A percentile compares a stretch with the other conserved stretches of the same genome.
phyloP scores from a whole-genome alignment of 2,888 invertebrate species.

The Acanthococcus lagerstroemiae region DNA sequence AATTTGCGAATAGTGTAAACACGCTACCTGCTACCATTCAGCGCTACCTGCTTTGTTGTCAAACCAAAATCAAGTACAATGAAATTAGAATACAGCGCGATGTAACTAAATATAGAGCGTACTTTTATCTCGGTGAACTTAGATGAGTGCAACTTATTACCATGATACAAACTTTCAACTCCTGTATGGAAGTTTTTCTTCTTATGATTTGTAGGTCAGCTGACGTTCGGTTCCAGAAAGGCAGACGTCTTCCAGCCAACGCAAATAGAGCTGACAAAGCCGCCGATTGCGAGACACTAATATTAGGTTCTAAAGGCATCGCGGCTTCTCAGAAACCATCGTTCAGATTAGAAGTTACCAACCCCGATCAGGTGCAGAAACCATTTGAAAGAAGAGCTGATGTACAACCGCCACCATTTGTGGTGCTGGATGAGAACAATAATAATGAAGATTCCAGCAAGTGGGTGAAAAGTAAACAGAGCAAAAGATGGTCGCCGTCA shows the following conservation, averaged over 20 bases:
- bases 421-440: conserved; percentile 18
- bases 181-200: not conserved
- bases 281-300: not conserved
- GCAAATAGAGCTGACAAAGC: not conserved
- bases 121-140: too few relatives aligned
- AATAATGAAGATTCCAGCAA: not conserved
- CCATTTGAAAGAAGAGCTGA: conserved; percentile 2
- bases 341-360: conserved; percentile 22
- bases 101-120: too few relatives aligned
- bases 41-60: too few relatives aligned
- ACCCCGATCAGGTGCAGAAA: conserved; percentile 6
- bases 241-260: conserved; percentile 18
- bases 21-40: too few relatives aligned
- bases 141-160: too few relatives aligned
- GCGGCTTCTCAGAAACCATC: not conserved
- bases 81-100: too few relatives aligned
- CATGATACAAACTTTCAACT: not conserved
- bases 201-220: conserved; percentile 7
- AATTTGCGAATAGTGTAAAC: too few relatives aligned
- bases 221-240: conserved; percentile 12
- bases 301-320: not conserved
- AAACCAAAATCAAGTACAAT: too few relatives aligned
- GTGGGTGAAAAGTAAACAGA: conserved; percentile 17
- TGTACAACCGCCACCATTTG: not conserved
- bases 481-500: conserved; percentile 11